Evolutionary conservation across 2,888 invertebrate genomes (phyloP).

Genomic region (Myopa testacea): DNA sequence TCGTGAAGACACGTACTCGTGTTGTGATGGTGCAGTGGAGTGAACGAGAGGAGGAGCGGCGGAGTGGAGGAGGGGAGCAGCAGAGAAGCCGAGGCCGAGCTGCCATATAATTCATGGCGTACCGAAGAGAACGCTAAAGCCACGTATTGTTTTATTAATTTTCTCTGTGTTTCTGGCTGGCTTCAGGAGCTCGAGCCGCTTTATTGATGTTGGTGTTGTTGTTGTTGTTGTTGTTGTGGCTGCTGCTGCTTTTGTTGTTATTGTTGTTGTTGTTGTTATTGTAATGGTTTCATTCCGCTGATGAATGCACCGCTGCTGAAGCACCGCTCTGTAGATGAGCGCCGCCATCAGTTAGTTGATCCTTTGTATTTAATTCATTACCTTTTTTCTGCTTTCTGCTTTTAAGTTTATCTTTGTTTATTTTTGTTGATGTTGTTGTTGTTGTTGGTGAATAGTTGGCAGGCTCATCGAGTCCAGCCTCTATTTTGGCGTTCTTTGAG

Average conservation of each 20-base stretch:
- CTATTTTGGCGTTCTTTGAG: neutral
- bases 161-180: neutral
- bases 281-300: neutral
- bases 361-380: no score
- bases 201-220: constrained; percentile 10
- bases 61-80: no score
- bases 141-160: constrained; percentile 6
- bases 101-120: neutral
- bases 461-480: constrained; percentile 31
- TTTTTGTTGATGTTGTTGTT: neutral
- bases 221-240: constrained; percentile 2
- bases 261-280: constrained; percentile 24
- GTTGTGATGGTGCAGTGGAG: neutral
- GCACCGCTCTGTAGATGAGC: neutral
- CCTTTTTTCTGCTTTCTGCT: no score
- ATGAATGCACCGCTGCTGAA: neutral
- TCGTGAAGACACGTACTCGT: neutral
- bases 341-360: neutral
- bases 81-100: no score
- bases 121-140: neutral
- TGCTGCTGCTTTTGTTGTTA: neutral
- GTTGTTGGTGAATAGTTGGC: neutral
- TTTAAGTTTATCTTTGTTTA: no score
- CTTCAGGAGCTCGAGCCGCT: neutral
- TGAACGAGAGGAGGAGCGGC: neutral